phyloP scores from a whole-genome alignment of 2,113 vertebrate genomes.

The Chionis minor region DNA sequence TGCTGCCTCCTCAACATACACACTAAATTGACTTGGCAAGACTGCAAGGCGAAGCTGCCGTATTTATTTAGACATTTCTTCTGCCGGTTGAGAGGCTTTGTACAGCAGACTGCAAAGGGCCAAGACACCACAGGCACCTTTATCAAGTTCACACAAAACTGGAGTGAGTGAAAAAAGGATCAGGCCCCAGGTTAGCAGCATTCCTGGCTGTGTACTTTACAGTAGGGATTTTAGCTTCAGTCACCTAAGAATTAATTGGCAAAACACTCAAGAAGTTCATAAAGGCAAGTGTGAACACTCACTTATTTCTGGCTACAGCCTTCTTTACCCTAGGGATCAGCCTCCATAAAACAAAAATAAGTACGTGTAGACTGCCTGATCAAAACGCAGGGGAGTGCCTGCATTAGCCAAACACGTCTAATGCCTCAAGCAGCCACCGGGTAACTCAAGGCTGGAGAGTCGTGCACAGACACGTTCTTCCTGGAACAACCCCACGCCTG shows the following conservation, averaged over 20 bases:
- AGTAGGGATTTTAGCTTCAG: not conserved
- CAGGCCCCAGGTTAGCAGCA: not conserved
- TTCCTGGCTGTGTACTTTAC: not conserved
- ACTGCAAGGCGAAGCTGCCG: not conserved
- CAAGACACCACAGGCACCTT: not conserved
- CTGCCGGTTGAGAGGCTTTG: not conserved
- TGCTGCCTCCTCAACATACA: not conserved
- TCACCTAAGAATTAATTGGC: not conserved
- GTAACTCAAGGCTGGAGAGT: not conserved
- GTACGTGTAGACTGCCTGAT: not conserved
- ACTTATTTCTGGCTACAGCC: not conserved
- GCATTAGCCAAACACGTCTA: not conserved
- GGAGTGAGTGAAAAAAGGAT: not conserved
- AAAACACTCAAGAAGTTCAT: not conserved
- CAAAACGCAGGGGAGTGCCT: not conserved
- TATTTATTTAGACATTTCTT: not conserved
- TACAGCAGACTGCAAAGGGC: not conserved
- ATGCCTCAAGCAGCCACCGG: not conserved
- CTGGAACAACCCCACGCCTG: not conserved
- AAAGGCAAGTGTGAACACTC: conserved; percentile 7
- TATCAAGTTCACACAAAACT: not conserved
- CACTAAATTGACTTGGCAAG: not conserved
- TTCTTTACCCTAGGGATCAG: not conserved
- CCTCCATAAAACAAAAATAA: not conserved
- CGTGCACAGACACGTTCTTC: not conserved